A percentile compares a stretch with the other conserved stretches of the same genome.
Conservation (phyloP, 2,797 vertebrate genomes). For the Neosilurus hyrtlii region DNA sequence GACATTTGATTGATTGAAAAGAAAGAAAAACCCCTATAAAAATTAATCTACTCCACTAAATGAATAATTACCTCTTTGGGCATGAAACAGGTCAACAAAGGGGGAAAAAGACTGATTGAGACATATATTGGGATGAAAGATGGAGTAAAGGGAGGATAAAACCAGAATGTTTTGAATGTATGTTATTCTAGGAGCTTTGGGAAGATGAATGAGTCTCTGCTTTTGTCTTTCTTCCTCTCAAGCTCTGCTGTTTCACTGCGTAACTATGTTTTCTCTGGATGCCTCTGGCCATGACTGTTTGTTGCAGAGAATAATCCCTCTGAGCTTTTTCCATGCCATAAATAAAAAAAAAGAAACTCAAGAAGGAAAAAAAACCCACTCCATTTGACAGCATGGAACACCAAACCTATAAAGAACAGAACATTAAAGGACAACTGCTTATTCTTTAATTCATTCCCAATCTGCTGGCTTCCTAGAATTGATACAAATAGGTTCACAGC, state of each 20-base stretch:
- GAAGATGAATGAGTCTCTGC: slow-evolving; percentile 34
- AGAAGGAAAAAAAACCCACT: background rate
- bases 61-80: slow-evolving; percentile 36
- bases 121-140: slow-evolving; percentile 19
- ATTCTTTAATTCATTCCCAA: background rate
- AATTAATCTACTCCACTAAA: slow-evolving; percentile 43
- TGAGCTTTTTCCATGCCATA: slow-evolving; percentile 37
- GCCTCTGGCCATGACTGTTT: slow-evolving; percentile 38
- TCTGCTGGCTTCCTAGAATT: background rate
- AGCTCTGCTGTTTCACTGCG: slow-evolving; percentile 22
- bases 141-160: slow-evolving; percentile 5
- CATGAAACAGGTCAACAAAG: slow-evolving; percentile 1
- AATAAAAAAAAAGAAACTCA: slow-evolving; percentile 30
- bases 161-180: slow-evolving; percentile 12
- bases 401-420: slow-evolving; percentile 14
- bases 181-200: slow-evolving; percentile 36
- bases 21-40: slow-evolving; percentile 25
- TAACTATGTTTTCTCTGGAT: slow-evolving; percentile 41
- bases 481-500: background rate
- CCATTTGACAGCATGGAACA: slow-evolving; percentile 20
- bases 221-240: slow-evolving; percentile 12
- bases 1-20: background rate
- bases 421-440: slow-evolving; percentile 7
- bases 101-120: slow-evolving; percentile 7
- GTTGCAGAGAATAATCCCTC: slow-evolving; percentile 31